Conservation (phyloP, 2,888 invertebrate species). For the Habrosyne pyritoides region DNA sequence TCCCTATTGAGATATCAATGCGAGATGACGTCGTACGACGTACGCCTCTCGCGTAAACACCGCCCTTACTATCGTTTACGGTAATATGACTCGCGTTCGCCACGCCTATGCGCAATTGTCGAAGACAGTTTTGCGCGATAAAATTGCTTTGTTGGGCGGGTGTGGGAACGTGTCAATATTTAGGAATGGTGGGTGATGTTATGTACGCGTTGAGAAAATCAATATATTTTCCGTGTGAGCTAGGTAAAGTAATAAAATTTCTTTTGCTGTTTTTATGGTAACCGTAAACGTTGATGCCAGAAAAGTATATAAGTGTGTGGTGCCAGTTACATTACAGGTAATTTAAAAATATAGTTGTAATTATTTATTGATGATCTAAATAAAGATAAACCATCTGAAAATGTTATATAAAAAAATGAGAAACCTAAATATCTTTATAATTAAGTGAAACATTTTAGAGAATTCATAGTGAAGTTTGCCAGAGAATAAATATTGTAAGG, state of each 20-base stretch:
- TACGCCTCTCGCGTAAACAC: conserved; percentile 64
- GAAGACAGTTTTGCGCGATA: conserved; percentile 5
- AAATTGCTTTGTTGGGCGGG: conserved; percentile 3
- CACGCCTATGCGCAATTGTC: conserved; percentile 2
- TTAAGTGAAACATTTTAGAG: conserved; percentile 40
- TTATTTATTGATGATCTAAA: no score
- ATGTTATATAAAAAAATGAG: not conserved
- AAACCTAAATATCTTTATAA: not conserved
- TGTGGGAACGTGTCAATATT: conserved; percentile 1
- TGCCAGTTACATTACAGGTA: no score
- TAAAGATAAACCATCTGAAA: no score
- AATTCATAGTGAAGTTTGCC: conserved; percentile 62
- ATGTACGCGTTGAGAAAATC: not conserved
- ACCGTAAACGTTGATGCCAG: no score
- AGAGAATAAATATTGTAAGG: conserved; percentile 81
- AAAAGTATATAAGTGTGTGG: no score
- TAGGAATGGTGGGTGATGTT: not conserved
- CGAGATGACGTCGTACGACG: conserved; percentile 71
- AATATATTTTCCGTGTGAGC: not conserved
- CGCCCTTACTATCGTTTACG: conserved; percentile 47
- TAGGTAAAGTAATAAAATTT: not conserved
- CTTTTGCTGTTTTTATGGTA: no score
- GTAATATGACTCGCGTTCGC: conserved; percentile 21
- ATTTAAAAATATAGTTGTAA: no score
- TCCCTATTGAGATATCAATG: conserved; percentile 83